phyloP scores from a whole-genome alignment of 2,113 vertebrate genomes.

The Sminthopsis crassicaudata region DNA sequence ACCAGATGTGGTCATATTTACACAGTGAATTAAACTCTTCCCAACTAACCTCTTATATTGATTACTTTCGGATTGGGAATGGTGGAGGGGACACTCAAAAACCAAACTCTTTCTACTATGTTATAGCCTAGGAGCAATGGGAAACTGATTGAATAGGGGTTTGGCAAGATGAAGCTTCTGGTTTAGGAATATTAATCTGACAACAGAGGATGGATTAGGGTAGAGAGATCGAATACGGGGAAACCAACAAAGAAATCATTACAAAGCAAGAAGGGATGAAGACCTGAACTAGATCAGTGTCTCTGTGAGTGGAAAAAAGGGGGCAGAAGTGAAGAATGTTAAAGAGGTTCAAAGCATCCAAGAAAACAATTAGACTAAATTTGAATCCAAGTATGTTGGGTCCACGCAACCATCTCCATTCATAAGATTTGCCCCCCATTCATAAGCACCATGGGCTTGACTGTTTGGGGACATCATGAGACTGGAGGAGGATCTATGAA shows the following conservation, averaged over 20 bases:
- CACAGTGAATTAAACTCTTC: background rate
- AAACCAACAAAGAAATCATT: background rate
- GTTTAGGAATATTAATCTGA: background rate
- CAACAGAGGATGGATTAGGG: background rate
- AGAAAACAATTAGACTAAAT: background rate
- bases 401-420: background rate
- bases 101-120: background rate
- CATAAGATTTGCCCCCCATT: background rate
- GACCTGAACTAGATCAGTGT: background rate
- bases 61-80: background rate
- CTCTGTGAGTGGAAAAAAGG: background rate
- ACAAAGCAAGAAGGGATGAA: background rate
- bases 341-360: background rate
- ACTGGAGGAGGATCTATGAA: background rate
- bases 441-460: background rate
- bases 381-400: background rate
- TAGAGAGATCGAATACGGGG: background rate
- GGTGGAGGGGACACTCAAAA: background rate
- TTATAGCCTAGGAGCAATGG: background rate
- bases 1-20: background rate
- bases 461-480: no score
- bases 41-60: background rate
- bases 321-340: background rate
- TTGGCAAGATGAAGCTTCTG: background rate
- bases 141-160: no score